Conservation (phyloP, 2,888 invertebrate species). For the Drosophila diplacantha region DNA sequence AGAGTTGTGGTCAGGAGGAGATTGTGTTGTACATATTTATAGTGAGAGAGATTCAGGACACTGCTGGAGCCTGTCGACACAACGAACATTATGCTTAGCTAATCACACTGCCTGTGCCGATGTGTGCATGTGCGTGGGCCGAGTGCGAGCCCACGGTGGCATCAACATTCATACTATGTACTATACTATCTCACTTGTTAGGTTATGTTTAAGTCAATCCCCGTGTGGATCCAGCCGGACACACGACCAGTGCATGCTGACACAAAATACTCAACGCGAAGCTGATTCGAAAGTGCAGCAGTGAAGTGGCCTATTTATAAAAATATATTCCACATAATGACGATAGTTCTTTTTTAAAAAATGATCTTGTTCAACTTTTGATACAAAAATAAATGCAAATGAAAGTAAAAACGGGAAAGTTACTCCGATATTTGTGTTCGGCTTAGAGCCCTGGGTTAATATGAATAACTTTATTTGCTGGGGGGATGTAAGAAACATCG, state of each 20-base stretch:
- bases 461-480: constrained; percentile 51
- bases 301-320: constrained; percentile 45
- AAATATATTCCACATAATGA: constrained; percentile 13
- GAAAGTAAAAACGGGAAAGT: not conserved
- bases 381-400: constrained; percentile 27
- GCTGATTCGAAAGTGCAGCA: constrained; percentile 55
- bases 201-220: constrained; percentile 62
- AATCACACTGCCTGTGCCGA: constrained; percentile 75
- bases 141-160: constrained; percentile 9
- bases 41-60: constrained; percentile 30
- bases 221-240: constrained; percentile 31
- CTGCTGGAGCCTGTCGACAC: constrained; percentile 59
- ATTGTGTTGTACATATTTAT: constrained; percentile 37
- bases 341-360: constrained; percentile 15
- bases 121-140: constrained; percentile 23
- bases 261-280: constrained; percentile 72
- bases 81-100: constrained; percentile 74
- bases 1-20: constrained; percentile 52
- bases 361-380: constrained; percentile 35
- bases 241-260: constrained; percentile 74
- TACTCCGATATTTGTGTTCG: constrained; percentile 6
- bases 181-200: constrained; percentile 59
- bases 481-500: constrained; percentile 6
- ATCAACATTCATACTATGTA: constrained; percentile 51
- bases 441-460: constrained; percentile 60